phyloP scores from a whole-genome alignment of 2,113 vertebrate genomes.

The Pica pica region DNA sequence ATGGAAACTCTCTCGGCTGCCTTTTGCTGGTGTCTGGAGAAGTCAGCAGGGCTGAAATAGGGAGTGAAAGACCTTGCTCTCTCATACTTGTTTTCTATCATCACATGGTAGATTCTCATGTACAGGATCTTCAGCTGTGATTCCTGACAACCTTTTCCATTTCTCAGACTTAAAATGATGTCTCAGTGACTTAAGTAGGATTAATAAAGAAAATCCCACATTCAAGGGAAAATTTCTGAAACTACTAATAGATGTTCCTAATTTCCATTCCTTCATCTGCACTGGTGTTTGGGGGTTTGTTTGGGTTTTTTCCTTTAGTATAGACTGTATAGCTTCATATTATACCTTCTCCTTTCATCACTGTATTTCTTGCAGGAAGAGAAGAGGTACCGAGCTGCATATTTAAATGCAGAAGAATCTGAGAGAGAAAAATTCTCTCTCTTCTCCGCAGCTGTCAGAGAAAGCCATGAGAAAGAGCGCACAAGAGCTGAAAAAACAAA shows the following conservation, averaged over 20 bases:
- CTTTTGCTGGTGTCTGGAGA: neutral
- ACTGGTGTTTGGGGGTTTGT: neutral
- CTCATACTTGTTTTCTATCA: neutral
- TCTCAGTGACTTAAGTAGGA: neutral
- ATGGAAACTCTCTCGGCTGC: neutral
- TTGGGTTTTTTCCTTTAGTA: neutral
- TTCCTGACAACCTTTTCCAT: neutral
- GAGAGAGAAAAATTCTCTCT: slow-evolving; percentile 91
- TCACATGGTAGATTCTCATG: neutral
- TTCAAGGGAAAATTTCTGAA: neutral
- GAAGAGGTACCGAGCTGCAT: slow-evolving; percentile 78
- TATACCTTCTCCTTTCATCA: neutral
- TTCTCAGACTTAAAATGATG: neutral
- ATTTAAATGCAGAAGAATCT: slow-evolving; percentile 78
- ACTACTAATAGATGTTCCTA: neutral
- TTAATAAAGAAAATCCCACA: neutral
- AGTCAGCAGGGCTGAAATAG: neutral
- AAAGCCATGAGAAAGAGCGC: slow-evolving; percentile 94
- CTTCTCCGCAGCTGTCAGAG: slow-evolving; percentile 90
- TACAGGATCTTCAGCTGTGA: neutral
- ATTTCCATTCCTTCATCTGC: neutral
- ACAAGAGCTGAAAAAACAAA: slow-evolving; percentile 92
- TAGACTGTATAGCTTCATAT: neutral
- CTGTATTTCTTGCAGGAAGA: slow-evolving; percentile 82
- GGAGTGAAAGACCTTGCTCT: neutral